Base-by-base conservation (phyloP, 2,888 invertebrate species). In the Himalopsyche tibetana region DNA sequence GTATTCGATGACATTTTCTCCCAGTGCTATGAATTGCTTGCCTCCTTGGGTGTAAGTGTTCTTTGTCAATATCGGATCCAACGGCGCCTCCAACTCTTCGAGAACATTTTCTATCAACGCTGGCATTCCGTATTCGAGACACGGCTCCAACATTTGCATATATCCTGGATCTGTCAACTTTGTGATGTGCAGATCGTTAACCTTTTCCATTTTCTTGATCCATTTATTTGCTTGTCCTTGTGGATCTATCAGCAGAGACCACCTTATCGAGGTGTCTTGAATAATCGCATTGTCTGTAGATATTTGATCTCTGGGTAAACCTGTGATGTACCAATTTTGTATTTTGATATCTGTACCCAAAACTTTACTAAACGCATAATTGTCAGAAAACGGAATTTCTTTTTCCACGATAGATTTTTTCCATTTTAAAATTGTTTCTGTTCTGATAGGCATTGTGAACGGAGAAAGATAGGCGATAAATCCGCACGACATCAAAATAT, bases 401-500 rank as follows among this genome's bases (percentile, higher is more conserved):
- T 96, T 92, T 38, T 93, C 91, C 88, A 94, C 93, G 8, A 96
- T 95, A 80, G 95, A 94, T n/a, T 92, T 90, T 87, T 95, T 95
- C 98, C 98, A 98, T 88, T 96, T 94, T 0, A 92, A 91, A 3
- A 96, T 93, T 82, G 94, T 94, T 51, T 92, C 91, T 82, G 92
- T 91, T 90, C 96, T 93, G 89, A 95, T 95, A 28, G 94, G 93
- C 82, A 95, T 94, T 8, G 97, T 97, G 89, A 98, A 97, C 0
- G 98, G 96, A 0, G 98, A 96, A 84, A 99, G 93, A 91, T 99
- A 99, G 0, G 98, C 96, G 89, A 98, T 97, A 63, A 98, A 95
- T 19, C 97, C 98, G 90, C 96, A 96, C 0, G 98, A 97, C 55
- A 99, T 94, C 19, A 99, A 92, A 89, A 98, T 96, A 91, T 98